A percentile compares a stretch with the other conserved stretches of the same genome.
Evolutionary conservation across 2,888 invertebrate species (phyloP).

Genomic region (Habrosyne pyritoides): DNA sequence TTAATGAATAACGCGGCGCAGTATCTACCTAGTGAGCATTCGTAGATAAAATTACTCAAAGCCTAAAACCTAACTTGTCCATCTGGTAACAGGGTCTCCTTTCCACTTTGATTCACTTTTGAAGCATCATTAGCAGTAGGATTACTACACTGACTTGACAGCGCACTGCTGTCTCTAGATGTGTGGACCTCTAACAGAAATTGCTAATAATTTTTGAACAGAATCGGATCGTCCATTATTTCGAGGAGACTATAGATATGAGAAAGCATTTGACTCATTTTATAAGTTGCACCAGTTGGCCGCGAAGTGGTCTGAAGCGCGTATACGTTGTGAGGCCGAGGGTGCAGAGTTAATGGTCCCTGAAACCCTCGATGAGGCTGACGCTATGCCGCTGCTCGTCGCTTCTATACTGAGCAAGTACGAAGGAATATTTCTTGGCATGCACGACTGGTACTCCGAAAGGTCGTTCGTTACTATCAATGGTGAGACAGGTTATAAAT

Average conservation of each 20-base stretch:
- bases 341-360: slow-evolving; percentile 50
- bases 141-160: too few species aligned
- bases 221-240: slow-evolving; percentile 47
- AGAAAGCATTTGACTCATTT: slow-evolving; percentile 51
- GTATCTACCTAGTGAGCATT: too few species aligned
- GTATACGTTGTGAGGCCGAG: slow-evolving; percentile 52
- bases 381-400: slow-evolving; percentile 45
- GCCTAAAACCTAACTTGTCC: too few species aligned
- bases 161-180: too few species aligned
- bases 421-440: slow-evolving; percentile 50
- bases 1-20: too few species aligned
- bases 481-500: slow-evolving; percentile 32
- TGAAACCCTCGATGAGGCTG: slow-evolving; percentile 51
- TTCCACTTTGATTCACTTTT: too few species aligned
- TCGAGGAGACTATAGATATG: slow-evolving; percentile 51
- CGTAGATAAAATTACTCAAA: too few species aligned
- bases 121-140: not conserved
- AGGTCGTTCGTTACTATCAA: slow-evolving; percentile 48
- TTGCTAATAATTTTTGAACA: slow-evolving; percentile 15
- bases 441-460: slow-evolving; percentile 55
- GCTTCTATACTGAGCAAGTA: slow-evolving; percentile 37
- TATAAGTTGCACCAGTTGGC: slow-evolving; percentile 50
- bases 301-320: slow-evolving; percentile 42
- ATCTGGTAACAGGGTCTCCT: too few species aligned
- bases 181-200: slow-evolving; percentile 8